Evolutionary conservation across 2,113 vertebrate genomes (phyloP), one percentile per base, ranked within the genome.

Genomic region (Hemiprocne comata): DNA sequence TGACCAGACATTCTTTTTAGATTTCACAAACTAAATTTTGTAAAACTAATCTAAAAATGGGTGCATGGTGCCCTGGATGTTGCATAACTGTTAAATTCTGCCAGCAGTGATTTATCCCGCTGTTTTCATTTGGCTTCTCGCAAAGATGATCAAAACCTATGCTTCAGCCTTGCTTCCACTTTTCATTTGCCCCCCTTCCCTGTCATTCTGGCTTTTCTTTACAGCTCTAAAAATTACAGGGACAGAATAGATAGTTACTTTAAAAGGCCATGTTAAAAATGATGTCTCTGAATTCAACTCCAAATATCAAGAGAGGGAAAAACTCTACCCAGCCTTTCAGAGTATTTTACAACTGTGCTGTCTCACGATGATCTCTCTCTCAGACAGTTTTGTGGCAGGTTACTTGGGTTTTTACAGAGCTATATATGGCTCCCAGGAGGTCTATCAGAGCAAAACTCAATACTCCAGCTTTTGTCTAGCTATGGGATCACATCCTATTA

Each of bases 31-130:
- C 51, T 75, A 80, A 96, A 94, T 89, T 96, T 76, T 87, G 62
- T 88, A 96, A 93, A 95, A 79, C 36, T 13, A 33, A 78, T 77
- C 93, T 96, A 96, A 95, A 97, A 95, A 95, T 97, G 96, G 89
- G 74, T 3, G 10, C 29, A 36, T 66, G 71, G 90, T 93, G 66
- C 62, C 71, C 79, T 93, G 81, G 79, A 93, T 20, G 48, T 97
- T 94, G 91, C 95, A 80, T 94, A 97, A 94, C 82, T 18, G 77
- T 64, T 91, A 79, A 86, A 54, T 83, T 90, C 87, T 96, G 97
- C 96, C 95, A 96, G 91, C 91, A 93, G 85, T 96, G 92, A 97
- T 96, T 96, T 96, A 96, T 94, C 84, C 61, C 8, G 17, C 85
- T 93, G 93, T 89, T 97, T 95, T 78, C 87, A 79, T 95, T 95